Evolutionary conservation across 2,888 invertebrate genomes (phyloP).

Genomic region (Morinoia aosen): DNA sequence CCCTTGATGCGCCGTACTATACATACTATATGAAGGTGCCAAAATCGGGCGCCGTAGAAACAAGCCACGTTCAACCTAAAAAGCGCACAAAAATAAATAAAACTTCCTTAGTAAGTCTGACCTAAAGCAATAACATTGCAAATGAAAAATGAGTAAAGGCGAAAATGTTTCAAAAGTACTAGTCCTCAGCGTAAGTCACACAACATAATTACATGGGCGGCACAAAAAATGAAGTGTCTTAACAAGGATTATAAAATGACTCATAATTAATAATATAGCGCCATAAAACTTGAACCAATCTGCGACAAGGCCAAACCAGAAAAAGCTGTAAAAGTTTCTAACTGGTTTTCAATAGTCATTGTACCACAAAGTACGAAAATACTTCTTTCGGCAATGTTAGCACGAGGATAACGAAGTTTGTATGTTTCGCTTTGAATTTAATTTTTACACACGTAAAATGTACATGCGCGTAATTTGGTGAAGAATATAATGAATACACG

Average conservation of each 20-base stretch:
- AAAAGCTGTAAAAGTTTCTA: background rate
- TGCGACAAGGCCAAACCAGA: too few relatives aligned
- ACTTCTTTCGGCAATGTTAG: background rate
- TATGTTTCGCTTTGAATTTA: background rate
- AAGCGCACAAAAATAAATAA: background rate
- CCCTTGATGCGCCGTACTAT: background rate
- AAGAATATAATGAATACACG: background rate
- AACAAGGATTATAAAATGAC: background rate
- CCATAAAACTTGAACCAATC: too few relatives aligned
- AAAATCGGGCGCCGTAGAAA: background rate
- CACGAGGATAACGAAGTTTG: background rate
- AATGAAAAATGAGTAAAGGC: background rate
- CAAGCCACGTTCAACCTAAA: background rate
- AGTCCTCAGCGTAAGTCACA: background rate
- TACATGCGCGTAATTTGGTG: background rate
- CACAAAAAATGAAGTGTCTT: background rate
- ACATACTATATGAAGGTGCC: background rate
- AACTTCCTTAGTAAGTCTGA: background rate
- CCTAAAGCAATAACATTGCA: background rate
- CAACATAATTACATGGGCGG: background rate
- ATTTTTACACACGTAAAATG: background rate
- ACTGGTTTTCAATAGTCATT: background rate
- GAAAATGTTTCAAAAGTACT: background rate
- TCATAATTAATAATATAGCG: too few relatives aligned
- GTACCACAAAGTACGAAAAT: background rate